phyloP scores from a whole-genome alignment of 2,888 invertebrate species.

The Aelia acuminata region DNA sequence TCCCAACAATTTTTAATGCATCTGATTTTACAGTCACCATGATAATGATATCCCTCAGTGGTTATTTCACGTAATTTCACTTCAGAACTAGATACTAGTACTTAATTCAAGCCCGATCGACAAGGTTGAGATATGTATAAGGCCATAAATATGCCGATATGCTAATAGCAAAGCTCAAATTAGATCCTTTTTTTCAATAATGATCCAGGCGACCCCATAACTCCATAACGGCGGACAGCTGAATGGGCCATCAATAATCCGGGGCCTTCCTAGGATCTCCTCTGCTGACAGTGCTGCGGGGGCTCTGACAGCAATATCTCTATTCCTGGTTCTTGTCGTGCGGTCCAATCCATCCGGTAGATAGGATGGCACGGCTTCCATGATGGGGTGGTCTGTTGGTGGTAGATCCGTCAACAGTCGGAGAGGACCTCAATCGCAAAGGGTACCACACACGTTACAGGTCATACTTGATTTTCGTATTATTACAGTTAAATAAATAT shows the following conservation, averaged over 20 bases:
- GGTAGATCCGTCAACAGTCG: background rate
- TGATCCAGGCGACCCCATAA: background rate
- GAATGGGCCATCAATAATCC: slow-evolving; percentile 2
- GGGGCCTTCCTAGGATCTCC: background rate
- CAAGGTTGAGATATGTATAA: background rate
- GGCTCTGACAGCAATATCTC: background rate
- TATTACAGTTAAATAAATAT: too few relatives aligned
- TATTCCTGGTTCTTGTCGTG: background rate
- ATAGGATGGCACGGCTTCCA: background rate
- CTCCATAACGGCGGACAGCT: slow-evolving; percentile 2
- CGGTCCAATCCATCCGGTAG: background rate
- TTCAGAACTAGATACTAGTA: background rate
- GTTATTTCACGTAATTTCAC: too few relatives aligned
- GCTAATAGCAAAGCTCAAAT: background rate
- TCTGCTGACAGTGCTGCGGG: slow-evolving; percentile 14
- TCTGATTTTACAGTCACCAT: too few relatives aligned
- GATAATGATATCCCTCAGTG: too few relatives aligned
- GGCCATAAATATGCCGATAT: background rate
- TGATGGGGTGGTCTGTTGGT: background rate
- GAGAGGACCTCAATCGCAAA: background rate
- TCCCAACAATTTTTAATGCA: too few relatives aligned
- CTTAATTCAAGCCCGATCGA: background rate
- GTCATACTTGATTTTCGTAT: too few relatives aligned
- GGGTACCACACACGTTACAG: too few relatives aligned
- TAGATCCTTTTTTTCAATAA: slow-evolving; percentile 34